Percentiles rank a stretch among this genome's conserved stretches.
Evolutionary conservation across 1,140 invertebrate species (phyloP).

Genomic region (Daktulosphaira vitifoliae): DNA sequence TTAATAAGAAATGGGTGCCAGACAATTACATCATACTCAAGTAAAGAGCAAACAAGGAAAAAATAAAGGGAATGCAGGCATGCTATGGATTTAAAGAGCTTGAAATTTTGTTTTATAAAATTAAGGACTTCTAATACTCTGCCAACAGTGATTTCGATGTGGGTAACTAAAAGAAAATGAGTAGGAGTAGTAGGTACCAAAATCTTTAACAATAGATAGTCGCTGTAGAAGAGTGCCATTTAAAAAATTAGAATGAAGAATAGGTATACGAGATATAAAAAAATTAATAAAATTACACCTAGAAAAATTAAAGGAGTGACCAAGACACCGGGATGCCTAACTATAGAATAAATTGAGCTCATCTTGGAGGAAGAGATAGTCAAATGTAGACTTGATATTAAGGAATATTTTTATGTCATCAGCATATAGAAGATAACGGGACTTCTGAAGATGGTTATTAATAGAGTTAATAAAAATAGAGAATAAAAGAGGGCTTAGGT

Average conservation of each 20-base stretch:
- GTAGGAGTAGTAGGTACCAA: neutral
- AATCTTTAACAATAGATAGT: neutral
- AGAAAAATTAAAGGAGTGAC: neutral
- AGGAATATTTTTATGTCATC: slow-evolving; percentile 1
- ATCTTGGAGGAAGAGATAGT: neutral
- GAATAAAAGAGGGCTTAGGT: neutral
- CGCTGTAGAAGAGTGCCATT: neutral
- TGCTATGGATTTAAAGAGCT: neutral
- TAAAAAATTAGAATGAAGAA: neutral
- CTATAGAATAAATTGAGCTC: neutral
- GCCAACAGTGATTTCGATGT: neutral
- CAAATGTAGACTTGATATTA: neutral
- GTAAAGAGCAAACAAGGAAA: neutral
- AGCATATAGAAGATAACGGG: neutral
- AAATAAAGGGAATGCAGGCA: neutral
- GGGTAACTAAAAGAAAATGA: neutral
- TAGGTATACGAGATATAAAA: neutral
- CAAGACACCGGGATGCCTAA: neutral
- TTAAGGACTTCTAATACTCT: neutral
- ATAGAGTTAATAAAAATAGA: neutral
- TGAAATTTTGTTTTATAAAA: too few species aligned
- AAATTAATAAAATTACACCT: neutral
- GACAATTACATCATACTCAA: too few species aligned
- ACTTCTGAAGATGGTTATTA: neutral
- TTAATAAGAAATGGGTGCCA: neutral